Evolutionary conservation across 2,797 vertebrate genomes (phyloP), one percentile per base, ranked within the genome.

Genomic region (Lacerta bilineata): DNA sequence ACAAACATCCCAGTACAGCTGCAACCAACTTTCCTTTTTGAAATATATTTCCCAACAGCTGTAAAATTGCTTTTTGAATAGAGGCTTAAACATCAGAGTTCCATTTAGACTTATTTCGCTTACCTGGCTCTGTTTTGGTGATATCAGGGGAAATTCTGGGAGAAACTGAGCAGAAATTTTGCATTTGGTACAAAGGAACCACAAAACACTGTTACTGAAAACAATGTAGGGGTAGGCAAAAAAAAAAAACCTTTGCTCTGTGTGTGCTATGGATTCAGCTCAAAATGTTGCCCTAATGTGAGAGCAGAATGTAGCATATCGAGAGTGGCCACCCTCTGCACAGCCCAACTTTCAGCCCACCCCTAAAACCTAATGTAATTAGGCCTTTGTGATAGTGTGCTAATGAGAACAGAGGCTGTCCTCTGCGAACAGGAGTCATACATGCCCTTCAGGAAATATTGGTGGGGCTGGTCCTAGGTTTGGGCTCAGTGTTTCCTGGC

Each of bases 1-100:
- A 80, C 2, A 69, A 88, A 46, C 72, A 23, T 59, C 43, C 20
- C 66, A 1, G 50, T 17, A 59, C 90, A 91, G 85, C 8, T 83
- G 20, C 88, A 4, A 84, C n/a, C 89, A 50, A 88, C 1, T 23
- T 83, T 20, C 1, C 25, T 89, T 25, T 17, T 2, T 83, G 0
- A 78, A 15, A 20, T 29, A 36, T 8, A 25, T 74, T 77, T 29
- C 76, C 75, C 29, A 1, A 2, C 17, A 74, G 1, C 84, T 85
- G 72, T 41, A 83, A 79, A 80, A 25, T 59, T 18, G 23, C 66
- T 4, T 9, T 69, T 69, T n/a, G 13, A 64, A 27, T 46, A 25
- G 33, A 76, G 18, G 6, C 29, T 59, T 82, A 17, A 83, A 69
- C 20, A 36, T 23, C 50, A 77, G 36, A 78, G n/a, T 3, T 33